These are phyloP conservation scores for Neodontobutis hainanensis DNA, from an alignment of 2,113 vertebrate genomes.

Conservation along the genomic window DNA sequence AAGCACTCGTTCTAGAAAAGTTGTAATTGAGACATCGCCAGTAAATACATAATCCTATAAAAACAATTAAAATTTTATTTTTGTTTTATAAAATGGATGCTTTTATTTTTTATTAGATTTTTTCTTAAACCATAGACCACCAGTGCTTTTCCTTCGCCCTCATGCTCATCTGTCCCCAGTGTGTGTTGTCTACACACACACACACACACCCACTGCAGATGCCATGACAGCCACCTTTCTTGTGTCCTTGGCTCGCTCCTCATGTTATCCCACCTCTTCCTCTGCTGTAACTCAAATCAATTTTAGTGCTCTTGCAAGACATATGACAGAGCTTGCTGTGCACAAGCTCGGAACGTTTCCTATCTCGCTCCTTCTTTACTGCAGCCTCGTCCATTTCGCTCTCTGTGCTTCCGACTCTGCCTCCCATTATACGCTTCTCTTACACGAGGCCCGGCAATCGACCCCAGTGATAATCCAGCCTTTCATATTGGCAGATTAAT, in stretches of 20 bases:
- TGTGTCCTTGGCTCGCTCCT: conserved; percentile 52
- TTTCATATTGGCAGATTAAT: conserved; percentile 72
- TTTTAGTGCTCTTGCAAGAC: conserved; percentile 45
- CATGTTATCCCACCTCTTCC: background rate
- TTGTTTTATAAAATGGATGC: too few species aligned
- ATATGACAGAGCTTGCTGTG: conserved; percentile 17
- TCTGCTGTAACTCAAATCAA: conserved; percentile 52
- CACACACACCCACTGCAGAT: conserved; percentile 41
- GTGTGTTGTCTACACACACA: conserved; percentile 7
- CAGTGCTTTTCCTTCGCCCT: conserved; percentile 8
- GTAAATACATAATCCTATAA: too few species aligned
- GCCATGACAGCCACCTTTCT: conserved; percentile 45
- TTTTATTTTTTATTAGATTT: too few species aligned
- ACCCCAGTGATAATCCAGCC: conserved; percentile 66
- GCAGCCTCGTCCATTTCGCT: conserved; percentile 17
- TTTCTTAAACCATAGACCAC: too few species aligned
- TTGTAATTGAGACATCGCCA: too few species aligned
- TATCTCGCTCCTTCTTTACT: conserved; percentile 8
- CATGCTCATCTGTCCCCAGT: background rate
- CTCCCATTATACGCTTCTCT: conserved; percentile 41
- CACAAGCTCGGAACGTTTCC: conserved; percentile 36
- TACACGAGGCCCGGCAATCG: conserved; percentile 46
- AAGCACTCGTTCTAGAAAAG: too few species aligned
- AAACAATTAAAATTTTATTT: too few species aligned
- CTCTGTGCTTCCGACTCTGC: conserved; percentile 15